Conservation (phyloP, 2,888 invertebrate genomes). For the Amblyjoppa fuscipennis region DNA sequence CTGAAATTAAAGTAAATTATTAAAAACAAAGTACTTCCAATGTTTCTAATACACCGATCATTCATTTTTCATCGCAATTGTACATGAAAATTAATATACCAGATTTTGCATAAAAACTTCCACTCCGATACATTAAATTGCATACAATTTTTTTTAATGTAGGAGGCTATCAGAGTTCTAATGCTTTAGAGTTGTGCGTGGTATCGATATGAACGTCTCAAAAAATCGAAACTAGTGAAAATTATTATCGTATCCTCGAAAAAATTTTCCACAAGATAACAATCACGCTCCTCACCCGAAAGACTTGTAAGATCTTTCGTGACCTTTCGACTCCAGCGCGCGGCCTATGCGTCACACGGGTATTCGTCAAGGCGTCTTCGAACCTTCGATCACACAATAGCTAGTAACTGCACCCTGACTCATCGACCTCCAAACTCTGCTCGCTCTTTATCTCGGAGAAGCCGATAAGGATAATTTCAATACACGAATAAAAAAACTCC, state of each 20-base stretch:
- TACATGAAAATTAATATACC: too few relatives aligned
- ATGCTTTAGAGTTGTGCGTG: too few relatives aligned
- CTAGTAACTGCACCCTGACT: background rate
- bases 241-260: background rate
- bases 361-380: conserved; percentile 19
- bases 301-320: conserved; percentile 5
- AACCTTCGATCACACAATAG: background rate
- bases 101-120: too few relatives aligned
- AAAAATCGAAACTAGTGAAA: background rate
- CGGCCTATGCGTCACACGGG: background rate
- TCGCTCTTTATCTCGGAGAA: background rate
- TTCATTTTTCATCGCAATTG: too few relatives aligned
- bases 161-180: too few relatives aligned
- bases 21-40: too few relatives aligned
- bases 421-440: conserved; percentile 49
- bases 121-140: too few relatives aligned
- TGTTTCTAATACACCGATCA: too few relatives aligned
- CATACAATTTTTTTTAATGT: too few relatives aligned
- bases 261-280: conserved; percentile 29
- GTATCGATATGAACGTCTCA: too few relatives aligned
- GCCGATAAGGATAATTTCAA: background rate
- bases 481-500: background rate
- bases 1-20: too few relatives aligned
- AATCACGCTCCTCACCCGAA: conserved; percentile 21
- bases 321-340: background rate